Evolutionary conservation across 2,797 vertebrate species (phyloP), one percentile per base, ranked within the genome.

Genomic region (Parauchenoglanis ngamensis): DNA sequence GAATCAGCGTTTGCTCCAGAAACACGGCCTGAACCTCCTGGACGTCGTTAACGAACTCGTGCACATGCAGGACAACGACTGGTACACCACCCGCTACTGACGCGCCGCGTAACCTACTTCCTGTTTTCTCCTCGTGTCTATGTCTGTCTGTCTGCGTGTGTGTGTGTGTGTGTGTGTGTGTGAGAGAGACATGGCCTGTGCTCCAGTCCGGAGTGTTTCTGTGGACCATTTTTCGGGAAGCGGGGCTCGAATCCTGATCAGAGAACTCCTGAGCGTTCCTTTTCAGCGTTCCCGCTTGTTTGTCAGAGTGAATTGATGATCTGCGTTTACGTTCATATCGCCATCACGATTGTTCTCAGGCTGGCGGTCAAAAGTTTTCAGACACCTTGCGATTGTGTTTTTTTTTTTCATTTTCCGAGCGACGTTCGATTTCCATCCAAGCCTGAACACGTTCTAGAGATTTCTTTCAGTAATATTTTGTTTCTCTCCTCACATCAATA

Each of bases 31-130:
- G 91, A 98, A 97, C 73, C 95, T 98, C 91, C 94, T 97, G 91
- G 97, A 97, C 10, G 98, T 98, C 89, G 97, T 99, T 40, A 98
- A 97, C 0, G 97, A 98, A 89, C 95, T 99, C 35, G 96, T 99
- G 65, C 96, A 97, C 88, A 93, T 98, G 93, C 97, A 93, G 28
- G 96, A 97, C 91, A 95, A 96, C 31, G 97, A 98, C 94, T 98
- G 97, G 97, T 96, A 96, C 91, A 94, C 94, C 76, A 96, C 93
- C 3, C 97, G 96, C 75, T 97, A 97, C 92, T 98, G 94, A 98
- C 57, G 23, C 54, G 21, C 63, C 77, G 4, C 73, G 2, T 4
- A 4, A 12, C 35, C 67, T n/a, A 21, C 59, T 40, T 17, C 56
- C 56, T 40, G 25, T 77, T 54, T 25, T 13, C 19, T 67, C 46